Evolutionary conservation across 2,888 invertebrate species (phyloP), one percentile per base, ranked within the genome.

Genomic region (Sphaerophoria taeniata): DNA sequence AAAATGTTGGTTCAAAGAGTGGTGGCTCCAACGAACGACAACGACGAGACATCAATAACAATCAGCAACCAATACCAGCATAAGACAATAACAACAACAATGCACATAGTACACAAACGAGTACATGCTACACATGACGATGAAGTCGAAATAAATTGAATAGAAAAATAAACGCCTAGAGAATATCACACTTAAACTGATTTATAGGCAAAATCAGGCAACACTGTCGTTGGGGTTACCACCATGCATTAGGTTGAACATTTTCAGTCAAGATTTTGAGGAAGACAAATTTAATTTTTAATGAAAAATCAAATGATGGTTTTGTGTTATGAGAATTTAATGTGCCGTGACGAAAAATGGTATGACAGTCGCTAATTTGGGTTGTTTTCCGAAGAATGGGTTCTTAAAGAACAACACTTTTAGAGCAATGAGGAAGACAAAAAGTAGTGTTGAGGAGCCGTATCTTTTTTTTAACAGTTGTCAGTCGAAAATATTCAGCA

Each of bases 11-110:
- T 24, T 24, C 24, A 24, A 24, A 39, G 45, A 47, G 45, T 34
- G 45, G 39, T 47, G n/a, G 45, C 61, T 11, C 12, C 43, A 39
- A 71, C 81, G 55, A 43, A 67, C 69, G 39, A 74, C 73, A 49
- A 75, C 85, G 82, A 82, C 82, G 82, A 82, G 82, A 74, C 86
- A 78, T 78, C 82, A 82, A 85, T 81, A 85, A 85, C 73, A 82
- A 86, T 82, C 86, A 86, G 82, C 82, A 86, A 43, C 81, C 55
- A 81, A 63, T 60, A 82, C 31, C 53, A 84, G 51, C 53, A 73
- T 24, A 24, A 49, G 60, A 49, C 14, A 45, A 24, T 6, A 43
- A 33, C 56, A 71, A 39, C 12, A 73, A 51, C 51, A 76, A 49
- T 74, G 73, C 65, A 81, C 73, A 85, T 85, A 81, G 85, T 24